Evolutionary conservation across 2,888 invertebrate species (phyloP), one percentile per base, ranked within the genome.

Genomic region (Dione vanillae): DNA sequence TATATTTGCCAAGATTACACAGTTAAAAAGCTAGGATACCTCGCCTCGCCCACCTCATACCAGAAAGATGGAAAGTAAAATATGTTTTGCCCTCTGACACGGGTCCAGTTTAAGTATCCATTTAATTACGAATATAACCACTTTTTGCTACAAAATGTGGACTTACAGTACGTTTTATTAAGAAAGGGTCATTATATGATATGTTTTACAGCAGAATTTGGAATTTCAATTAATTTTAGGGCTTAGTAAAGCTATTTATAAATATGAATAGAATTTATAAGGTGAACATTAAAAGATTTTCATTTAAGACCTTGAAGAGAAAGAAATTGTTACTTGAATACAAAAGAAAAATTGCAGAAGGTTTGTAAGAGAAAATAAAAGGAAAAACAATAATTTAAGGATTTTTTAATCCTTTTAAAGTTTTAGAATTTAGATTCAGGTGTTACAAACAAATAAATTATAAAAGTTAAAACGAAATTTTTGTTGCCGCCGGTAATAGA

Each of bases 111-210:
- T 66, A 70, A 67, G 62, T 66, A 61, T 61, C 52, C 70, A 59
- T 70, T 66, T 70, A 70, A 70, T 70, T 66, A 62, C 45, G 45
- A 61, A 35, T 27, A 43, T 70, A 66, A 54, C 59, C 66, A 61
- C n/a, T 70, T 70, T 67, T 70, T 70, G 70, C 70, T 66, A 45
- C 61, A n/a, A 52, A 70, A 70, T 56, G 43, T 54, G 45, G 61
- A 61, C 45, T 45, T 35, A 2, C 16, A 61, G 45, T 45, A 61
- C 27, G 45, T 61, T 45, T 45, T 45, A 61, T 61, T 61, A 61
- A 45, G 61, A 61, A 45, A 61, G 45, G 61, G 61, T 61, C 45
- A 45, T 61, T 61, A 61, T 35, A 45, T 61, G 61, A 43, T 61
- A 61, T 43, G 45, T 45, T 45, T 61, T 45, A 35, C 45, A 61